Conservation (phyloP, 1,140 invertebrate species). For the Drosophila burlai region DNA sequence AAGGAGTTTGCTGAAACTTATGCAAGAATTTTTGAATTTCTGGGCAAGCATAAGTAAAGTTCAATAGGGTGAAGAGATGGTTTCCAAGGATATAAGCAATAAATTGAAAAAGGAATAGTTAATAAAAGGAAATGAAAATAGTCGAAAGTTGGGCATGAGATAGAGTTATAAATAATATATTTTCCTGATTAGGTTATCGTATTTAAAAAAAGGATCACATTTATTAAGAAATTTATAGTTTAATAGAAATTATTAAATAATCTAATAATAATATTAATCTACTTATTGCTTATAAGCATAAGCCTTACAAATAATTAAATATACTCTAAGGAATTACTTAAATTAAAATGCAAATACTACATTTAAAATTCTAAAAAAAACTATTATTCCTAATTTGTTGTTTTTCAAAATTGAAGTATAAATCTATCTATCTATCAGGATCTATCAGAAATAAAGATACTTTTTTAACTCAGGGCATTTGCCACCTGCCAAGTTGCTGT, state of each 20-base stretch:
- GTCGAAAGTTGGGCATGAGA: neutral
- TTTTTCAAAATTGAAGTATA: too few species aligned
- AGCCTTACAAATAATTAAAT: too few species aligned
- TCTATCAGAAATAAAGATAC: neutral
- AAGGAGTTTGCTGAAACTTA: conserved; percentile 51
- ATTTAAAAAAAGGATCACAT: neutral
- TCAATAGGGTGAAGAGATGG: neutral
- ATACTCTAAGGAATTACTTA: too few species aligned
- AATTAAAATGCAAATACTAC: too few species aligned
- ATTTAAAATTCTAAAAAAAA: too few species aligned
- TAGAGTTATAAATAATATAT: neutral
- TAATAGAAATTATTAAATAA: too few species aligned
- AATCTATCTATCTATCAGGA: neutral
- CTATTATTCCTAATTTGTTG: too few species aligned
- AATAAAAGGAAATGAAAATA: neutral
- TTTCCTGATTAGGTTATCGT: neutral
- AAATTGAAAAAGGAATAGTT: neutral
- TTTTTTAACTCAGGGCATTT: conserved; percentile 24
- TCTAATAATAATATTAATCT: too few species aligned
- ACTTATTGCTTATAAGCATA: too few species aligned
- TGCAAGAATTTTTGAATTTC: conserved; percentile 63
- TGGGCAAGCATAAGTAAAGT: conserved; percentile 4
- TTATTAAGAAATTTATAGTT: too few species aligned
- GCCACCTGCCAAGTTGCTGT: conserved; percentile 32
- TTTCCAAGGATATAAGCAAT: conserved; percentile 3